Conservation (phyloP, 1,140 invertebrate genomes). For the Philotrypesis tridentata region DNA sequence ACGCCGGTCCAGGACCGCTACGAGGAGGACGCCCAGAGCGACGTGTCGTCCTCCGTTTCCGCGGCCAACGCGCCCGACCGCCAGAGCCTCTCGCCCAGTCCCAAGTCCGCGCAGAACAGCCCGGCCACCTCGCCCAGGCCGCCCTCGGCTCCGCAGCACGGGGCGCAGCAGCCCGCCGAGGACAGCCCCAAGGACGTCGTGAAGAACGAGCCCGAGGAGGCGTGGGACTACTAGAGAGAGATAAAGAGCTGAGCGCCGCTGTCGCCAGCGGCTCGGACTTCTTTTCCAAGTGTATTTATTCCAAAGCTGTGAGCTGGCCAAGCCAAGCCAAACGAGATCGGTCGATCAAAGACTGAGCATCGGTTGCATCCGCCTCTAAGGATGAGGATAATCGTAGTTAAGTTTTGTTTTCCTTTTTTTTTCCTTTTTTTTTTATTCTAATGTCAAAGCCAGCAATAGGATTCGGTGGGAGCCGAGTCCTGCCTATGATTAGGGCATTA, state of each 20-base stretch:
- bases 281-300: slow-evolving; percentile 47
- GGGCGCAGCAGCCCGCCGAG: slow-evolving; percentile 59
- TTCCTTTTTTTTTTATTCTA: slow-evolving; percentile 35
- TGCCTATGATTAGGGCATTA: slow-evolving; percentile 73
- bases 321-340: slow-evolving; percentile 54
- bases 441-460: slow-evolving; percentile 70
- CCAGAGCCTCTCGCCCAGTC: slow-evolving; percentile 67
- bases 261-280: slow-evolving; percentile 24
- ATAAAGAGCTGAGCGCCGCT: slow-evolving; percentile 1
- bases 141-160: slow-evolving; percentile 60
- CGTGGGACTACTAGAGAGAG: slow-evolving; percentile 68
- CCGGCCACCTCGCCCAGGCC: slow-evolving; percentile 61
- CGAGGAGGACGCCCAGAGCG: slow-evolving; percentile 76
- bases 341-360: slow-evolving; percentile 48
- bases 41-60: slow-evolving; percentile 73
- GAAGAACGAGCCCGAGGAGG: slow-evolving; percentile 70
- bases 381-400: slow-evolving; percentile 59
- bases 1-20: slow-evolving; percentile 78
- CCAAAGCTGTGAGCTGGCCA: slow-evolving; percentile 48
- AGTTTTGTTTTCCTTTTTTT: slow-evolving; percentile 55
- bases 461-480: slow-evolving; percentile 68
- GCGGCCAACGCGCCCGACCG: slow-evolving; percentile 69
- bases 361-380: slow-evolving; percentile 37
- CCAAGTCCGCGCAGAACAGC: slow-evolving; percentile 68
- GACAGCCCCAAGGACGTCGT: slow-evolving; percentile 68